Conservation (phyloP, 1,140 invertebrate genomes). For the Tetranychus urticae region DNA sequence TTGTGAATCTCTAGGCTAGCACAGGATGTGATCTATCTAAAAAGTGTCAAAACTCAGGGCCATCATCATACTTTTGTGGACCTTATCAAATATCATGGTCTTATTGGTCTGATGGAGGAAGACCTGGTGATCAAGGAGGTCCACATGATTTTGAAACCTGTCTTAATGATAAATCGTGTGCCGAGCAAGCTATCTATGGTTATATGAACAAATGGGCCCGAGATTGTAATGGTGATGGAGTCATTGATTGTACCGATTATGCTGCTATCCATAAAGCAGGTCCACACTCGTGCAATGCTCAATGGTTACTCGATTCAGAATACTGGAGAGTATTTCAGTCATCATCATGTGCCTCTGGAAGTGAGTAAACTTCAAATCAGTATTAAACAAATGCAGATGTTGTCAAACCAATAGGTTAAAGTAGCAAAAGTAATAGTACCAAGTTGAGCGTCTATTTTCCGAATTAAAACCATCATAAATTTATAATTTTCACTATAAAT, state of each 20-base stretch:
- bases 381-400: background rate
- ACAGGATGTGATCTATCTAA: conserved; percentile 9
- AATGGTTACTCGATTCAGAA: conserved; percentile 6
- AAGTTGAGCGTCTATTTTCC: too few species aligned
- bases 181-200: conserved; percentile 39
- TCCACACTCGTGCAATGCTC: conserved; percentile 1
- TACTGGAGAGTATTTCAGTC: conserved; percentile 7
- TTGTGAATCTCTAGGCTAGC: conserved; percentile 1
- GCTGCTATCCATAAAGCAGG: conserved; percentile 38
- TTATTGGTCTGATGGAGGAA: conserved; percentile 54
- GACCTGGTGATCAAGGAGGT: conserved; percentile 28
- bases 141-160: conserved; percentile 40
- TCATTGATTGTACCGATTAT: conserved; percentile 27
- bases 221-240: conserved; percentile 54
- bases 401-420: background rate
- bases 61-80: conserved; percentile 30
- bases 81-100: conserved; percentile 61
- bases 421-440: too few species aligned
- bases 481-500: too few species aligned
- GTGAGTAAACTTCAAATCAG: background rate
- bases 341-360: background rate
- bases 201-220: conserved; percentile 51
- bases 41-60: conserved; percentile 11
- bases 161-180: conserved; percentile 45
- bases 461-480: too few species aligned